Conservation (phyloP, 1,140 invertebrate genomes). For the Euura saliciscinereae region DNA sequence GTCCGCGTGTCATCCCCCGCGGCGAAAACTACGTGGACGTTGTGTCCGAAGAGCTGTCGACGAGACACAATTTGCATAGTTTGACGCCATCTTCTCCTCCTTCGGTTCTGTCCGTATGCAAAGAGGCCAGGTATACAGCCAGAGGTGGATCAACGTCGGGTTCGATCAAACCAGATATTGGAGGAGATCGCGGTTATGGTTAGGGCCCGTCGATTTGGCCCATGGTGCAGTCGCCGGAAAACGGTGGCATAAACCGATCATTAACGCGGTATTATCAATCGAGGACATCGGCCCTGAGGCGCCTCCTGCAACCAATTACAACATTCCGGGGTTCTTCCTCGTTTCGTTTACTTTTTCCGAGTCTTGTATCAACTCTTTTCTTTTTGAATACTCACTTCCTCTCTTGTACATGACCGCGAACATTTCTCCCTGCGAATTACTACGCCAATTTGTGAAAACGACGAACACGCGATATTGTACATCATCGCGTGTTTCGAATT, state of each 20-base stretch:
- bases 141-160: neutral
- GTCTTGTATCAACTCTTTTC: neutral
- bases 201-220: too few relatives aligned
- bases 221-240: too few relatives aligned
- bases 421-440: too few relatives aligned
- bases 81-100: neutral
- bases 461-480: too few relatives aligned
- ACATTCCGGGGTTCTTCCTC: conserved; percentile 38
- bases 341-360: conserved; percentile 29
- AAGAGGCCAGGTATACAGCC: neutral
- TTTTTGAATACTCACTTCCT: too few relatives aligned
- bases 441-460: too few relatives aligned
- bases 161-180: neutral
- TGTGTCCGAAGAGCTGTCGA: neutral
- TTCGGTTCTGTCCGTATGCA: neutral
- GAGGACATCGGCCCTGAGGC: conserved; percentile 43
- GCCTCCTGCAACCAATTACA: conserved; percentile 51
- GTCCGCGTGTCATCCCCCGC: neutral
- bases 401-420: too few relatives aligned
- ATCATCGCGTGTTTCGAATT: too few relatives aligned
- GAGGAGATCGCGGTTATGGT: neutral
- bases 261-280: conserved; percentile 49
- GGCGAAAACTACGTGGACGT: neutral
- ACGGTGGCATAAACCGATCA: conserved; percentile 36
- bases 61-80: conserved; percentile 2